Base-by-base conservation (phyloP, 2,113 vertebrate species). In the Trinectes maculatus region DNA sequence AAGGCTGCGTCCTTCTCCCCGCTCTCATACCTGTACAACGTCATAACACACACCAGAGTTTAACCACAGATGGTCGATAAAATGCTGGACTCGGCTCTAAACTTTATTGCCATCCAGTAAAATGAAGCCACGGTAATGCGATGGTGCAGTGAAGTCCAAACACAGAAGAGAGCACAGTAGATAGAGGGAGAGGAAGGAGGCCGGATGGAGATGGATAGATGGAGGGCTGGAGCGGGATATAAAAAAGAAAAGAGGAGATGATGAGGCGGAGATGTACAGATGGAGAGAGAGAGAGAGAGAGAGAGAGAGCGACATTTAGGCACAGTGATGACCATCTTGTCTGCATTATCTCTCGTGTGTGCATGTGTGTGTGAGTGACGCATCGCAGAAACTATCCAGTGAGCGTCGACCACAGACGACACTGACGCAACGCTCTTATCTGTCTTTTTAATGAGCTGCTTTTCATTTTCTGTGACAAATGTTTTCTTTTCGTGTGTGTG, bases 261-360 rank as follows among this genome's bases (percentile, higher is more conserved):
- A 63, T 29, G 26, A 21, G 28, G 29, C 36, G 43, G 43, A 47
- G 46, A 49, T 7, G 12, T 39, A 46, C 21, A 69, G 40, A 66
- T 52, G 42, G 42, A 54, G 48, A 28, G 21, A 16, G 40, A 46
- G 22, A 9, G 8, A 3, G 9, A 8, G 8, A 13, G 25, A n/a
- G 25, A 8, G 6, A 0, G 25, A 9, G 2, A n/a, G 31, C n/a
- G 3, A 4, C 6, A 13, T 29, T 4, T 22, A 37, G 19, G 36
- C 36, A 13, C 22, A 46, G 49, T 56, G 29, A 59, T 56, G 49
- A 13, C 68, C 59, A 80, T 51, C 46, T 63, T 77, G 71, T 65
- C 61, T 72, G 60, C 54, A 61, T 77, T 70, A 77, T 60, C 25
- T 42, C n/a, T n/a, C n/a, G 57, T 10, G 26, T n/a, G n/a, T n/a